Base-by-base conservation (phyloP, 2,113 vertebrate species). In the Pardalotus punctatus region DNA sequence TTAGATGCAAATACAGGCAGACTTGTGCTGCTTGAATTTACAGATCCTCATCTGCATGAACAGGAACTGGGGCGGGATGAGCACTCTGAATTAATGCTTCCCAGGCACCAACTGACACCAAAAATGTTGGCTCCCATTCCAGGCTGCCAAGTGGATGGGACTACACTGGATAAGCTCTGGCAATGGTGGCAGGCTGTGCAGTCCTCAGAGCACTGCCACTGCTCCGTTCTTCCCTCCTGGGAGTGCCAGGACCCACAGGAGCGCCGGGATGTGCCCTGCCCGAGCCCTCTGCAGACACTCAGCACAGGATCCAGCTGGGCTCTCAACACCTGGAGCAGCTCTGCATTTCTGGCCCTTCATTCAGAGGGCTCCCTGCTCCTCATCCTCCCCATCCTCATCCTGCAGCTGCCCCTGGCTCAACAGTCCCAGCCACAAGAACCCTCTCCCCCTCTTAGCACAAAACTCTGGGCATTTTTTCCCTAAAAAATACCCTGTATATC, bases 1-100 rank as follows among this genome's bases (percentile, higher is more conserved):
- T 88, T 33, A 78, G 51, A 88, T 93, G 95, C 88, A 95, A 95
- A 93, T 86, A 19, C 38, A 58, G 64, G 88, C 88, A 92, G 79
- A 28, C 38, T 92, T 67, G 80, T 79, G 85, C 62, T 79, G 20
- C 88, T 38, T 27, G 35, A 38, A 62, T 76, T 80, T 82, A 69
- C 77, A 88, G 62, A 48, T 51, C 77, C 70, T 91, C 86, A 80
- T 81, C 94, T 86, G 76, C 85, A 65, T 16, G 45, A 88, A 60
- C 73, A 61, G 71, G 66, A 92, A 80, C 62, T 58, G 53, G 29
- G 73, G 64, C 5, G 0, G 82, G 86, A 78, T 58, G 38, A 81
- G 42, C 5, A 4, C 72, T 92, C 53, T 13, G 78, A 93, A 80
- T 13, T 17, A 56, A 25, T 53, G 27, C 11, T 90, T 77, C 60